phyloP scores from a whole-genome alignment of 1,140 invertebrate species.

The Drosophila parvula region DNA sequence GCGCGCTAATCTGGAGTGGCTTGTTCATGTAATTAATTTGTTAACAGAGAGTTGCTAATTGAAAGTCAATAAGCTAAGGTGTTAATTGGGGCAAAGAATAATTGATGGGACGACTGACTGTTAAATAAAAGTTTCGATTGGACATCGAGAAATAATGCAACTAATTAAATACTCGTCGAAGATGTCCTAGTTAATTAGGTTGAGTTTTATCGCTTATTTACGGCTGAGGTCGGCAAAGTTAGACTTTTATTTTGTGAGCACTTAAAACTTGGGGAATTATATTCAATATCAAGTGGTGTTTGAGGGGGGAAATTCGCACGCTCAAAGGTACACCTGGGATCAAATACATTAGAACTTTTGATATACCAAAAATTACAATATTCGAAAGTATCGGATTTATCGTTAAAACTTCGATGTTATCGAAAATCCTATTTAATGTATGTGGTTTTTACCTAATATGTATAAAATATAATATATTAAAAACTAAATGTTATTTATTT shows the following conservation, averaged over 20 bases:
- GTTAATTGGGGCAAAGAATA: constrained; percentile 10
- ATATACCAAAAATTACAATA: too few species aligned
- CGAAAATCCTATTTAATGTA: too few species aligned
- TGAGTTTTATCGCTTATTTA: constrained; percentile 6
- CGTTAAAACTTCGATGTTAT: too few species aligned
- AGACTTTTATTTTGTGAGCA: neutral
- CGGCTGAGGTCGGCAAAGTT: neutral
- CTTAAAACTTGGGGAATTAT: neutral
- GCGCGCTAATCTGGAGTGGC: constrained; percentile 10
- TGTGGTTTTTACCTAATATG: too few species aligned
- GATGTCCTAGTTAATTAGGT: constrained; percentile 8
- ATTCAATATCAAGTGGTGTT: neutral
- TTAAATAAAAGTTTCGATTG: constrained; percentile 15
- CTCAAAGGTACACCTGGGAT: neutral
- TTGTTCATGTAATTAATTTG: constrained; percentile 24
- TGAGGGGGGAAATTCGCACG: neutral
- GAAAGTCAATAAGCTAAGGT: constrained; percentile 19
- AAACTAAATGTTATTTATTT: too few species aligned
- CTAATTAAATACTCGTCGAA: constrained; percentile 14
- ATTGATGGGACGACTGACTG: constrained; percentile 13
- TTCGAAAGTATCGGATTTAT: too few species aligned
- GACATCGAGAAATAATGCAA: constrained; percentile 3
- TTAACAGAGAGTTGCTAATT: constrained; percentile 28
- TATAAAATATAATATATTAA: too few species aligned
- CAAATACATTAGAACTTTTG: too few species aligned